These are phyloP conservation scores for Pedionomus torquatus DNA, from an alignment of 2,113 vertebrate species.

Conservation along the genomic window DNA sequence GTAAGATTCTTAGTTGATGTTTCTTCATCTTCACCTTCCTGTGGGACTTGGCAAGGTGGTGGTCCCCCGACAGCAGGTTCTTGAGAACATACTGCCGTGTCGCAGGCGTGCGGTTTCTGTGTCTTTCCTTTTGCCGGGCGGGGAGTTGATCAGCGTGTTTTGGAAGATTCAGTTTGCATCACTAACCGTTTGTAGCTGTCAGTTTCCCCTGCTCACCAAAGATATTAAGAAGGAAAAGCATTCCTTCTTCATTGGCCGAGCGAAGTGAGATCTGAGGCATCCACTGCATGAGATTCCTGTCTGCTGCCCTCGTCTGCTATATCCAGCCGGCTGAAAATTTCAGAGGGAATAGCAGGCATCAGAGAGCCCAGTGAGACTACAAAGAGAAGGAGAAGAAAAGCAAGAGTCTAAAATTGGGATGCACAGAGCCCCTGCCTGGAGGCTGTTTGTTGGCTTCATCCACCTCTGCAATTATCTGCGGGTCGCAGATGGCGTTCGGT, in stretches of 20 bases:
- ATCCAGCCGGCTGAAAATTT: neutral
- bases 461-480: neutral
- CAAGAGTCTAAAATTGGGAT: neutral
- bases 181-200: neutral
- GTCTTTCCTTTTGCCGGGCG: neutral
- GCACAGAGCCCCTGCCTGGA: neutral
- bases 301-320: neutral
- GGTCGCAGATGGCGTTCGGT: neutral
- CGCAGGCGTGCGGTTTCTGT: neutral
- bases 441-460: neutral
- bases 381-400: neutral
- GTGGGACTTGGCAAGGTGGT: neutral
- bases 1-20: conserved; percentile 18
- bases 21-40: neutral
- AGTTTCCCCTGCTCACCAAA: neutral
- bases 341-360: neutral
- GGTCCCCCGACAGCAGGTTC: neutral
- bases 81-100: fast-evolving
- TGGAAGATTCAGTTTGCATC: neutral
- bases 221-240: neutral
- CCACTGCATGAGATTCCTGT: neutral
- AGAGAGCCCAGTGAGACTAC: neutral
- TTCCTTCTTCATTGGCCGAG: neutral
- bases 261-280: neutral
- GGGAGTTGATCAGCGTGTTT: neutral